A percentile compares a stretch with the other conserved stretches of the same genome.
phyloP scores from a whole-genome alignment of 1,140 invertebrate genomes.

The Trichogramma pretiosum region DNA sequence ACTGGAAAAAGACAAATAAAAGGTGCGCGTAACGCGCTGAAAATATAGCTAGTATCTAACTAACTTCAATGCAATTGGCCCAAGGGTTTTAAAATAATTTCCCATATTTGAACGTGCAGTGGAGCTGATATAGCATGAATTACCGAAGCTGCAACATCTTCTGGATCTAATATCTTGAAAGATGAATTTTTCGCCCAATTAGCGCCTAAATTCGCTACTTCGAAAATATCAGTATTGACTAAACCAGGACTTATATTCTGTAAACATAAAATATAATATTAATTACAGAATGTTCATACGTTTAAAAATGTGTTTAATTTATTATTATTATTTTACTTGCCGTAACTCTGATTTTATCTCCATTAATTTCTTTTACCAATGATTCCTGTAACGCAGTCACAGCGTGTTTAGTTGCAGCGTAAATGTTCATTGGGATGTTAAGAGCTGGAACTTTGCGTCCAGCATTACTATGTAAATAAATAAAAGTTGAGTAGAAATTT shows the following conservation, averaged over 20 bases:
- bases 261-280: too few species aligned
- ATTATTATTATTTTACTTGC: constrained; percentile 29
- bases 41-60: too few species aligned
- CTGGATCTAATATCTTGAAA: too few species aligned
- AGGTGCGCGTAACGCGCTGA: too few species aligned
- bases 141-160: constrained; percentile 27
- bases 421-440: constrained; percentile 39
- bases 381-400: constrained; percentile 53
- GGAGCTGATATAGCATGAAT: constrained; percentile 27
- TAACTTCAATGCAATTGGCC: too few species aligned
- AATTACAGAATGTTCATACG: too few species aligned
- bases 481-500: too few species aligned
- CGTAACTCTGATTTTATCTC: constrained; percentile 50
- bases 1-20: too few species aligned
- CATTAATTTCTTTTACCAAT: constrained; percentile 49
- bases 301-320: too few species aligned
- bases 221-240: constrained; percentile 10
- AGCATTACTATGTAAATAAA: constrained; percentile 30
- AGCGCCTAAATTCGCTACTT: constrained; percentile 19
- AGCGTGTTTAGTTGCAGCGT: constrained; percentile 54
- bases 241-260: constrained; percentile 18
- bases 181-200: constrained; percentile 6
- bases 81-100: constrained; percentile 37
- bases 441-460: constrained; percentile 34
- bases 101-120: constrained; percentile 30